Conservation (phyloP, 2,888 invertebrate genomes). For the Spilarctia lutea region DNA sequence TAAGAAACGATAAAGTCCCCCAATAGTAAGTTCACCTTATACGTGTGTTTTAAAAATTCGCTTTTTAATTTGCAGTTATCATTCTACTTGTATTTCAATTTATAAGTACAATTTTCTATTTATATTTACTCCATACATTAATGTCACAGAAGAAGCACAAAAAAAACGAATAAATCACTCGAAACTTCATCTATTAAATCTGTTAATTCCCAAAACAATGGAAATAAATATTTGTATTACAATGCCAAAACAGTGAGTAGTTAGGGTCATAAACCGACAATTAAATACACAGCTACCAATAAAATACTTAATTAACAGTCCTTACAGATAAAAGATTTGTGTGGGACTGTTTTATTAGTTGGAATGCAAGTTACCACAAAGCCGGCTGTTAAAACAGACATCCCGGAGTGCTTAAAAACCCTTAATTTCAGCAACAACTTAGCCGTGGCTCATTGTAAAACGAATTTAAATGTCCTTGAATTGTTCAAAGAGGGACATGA, state of each 20-base stretch:
- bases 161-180: no score
- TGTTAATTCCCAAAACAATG: background rate
- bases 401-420: constrained; percentile 30
- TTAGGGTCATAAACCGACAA: background rate
- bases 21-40: background rate
- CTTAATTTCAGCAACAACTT: constrained; percentile 42
- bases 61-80: background rate
- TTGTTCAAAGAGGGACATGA: constrained; percentile 17
- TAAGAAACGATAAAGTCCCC: background rate
- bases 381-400: constrained; percentile 47
- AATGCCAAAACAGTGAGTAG: background rate
- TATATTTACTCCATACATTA: background rate
- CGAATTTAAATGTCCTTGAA: constrained; percentile 35
- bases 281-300: background rate
- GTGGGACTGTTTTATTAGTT: constrained; percentile 43
- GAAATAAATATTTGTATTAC: background rate
- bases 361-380: constrained; percentile 34
- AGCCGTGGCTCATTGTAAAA: constrained; percentile 36
- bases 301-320: background rate
- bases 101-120: no score
- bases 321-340: constrained; percentile 28
- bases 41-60: background rate
- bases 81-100: no score
- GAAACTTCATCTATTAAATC: background rate
- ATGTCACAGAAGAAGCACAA: background rate